These are phyloP conservation scores for Agrochola macilenta DNA, from an alignment of 2,888 invertebrate genomes.

Conservation along the genomic window DNA sequence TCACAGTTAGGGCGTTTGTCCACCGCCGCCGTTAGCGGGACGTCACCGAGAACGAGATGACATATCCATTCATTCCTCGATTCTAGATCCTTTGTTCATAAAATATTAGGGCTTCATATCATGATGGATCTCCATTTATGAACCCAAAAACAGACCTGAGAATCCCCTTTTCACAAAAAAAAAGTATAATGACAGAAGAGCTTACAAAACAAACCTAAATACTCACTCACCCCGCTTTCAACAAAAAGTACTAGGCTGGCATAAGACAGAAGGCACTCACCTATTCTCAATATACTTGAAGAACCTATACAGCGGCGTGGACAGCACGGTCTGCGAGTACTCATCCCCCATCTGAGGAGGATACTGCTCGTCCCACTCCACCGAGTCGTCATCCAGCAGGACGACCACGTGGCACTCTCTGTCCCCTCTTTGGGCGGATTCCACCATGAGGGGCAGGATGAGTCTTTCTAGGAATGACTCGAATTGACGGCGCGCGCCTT, in stretches of 20 bases:
- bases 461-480: slow-evolving; percentile 98
- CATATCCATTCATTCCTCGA: no score
- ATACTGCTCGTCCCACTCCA: slow-evolving; percentile 99
- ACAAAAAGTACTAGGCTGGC: not conserved
- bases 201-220: not conserved
- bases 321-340: slow-evolving; percentile 98
- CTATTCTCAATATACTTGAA: slow-evolving; percentile 99
- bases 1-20: no score
- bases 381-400: slow-evolving; percentile 97
- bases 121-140: not conserved
- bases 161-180: not conserved
- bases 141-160: not conserved
- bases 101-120: not conserved
- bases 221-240: not conserved
- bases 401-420: slow-evolving; percentile 98
- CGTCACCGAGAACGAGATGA: no score
- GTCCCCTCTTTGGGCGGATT: slow-evolving; percentile 97
- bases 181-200: not conserved
- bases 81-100: not conserved
- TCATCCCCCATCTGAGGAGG: slow-evolving; percentile 99
- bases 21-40: no score
- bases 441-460: slow-evolving; percentile 99
- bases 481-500: slow-evolving; percentile 99
- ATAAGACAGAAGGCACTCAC: slow-evolving; percentile 65
- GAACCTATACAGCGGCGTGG: slow-evolving; percentile 98